A percentile compares a stretch with the other conserved stretches of the same genome.
phyloP scores from a whole-genome alignment of 2,888 invertebrate genomes.

The Pristionchus entomophagus region DNA sequence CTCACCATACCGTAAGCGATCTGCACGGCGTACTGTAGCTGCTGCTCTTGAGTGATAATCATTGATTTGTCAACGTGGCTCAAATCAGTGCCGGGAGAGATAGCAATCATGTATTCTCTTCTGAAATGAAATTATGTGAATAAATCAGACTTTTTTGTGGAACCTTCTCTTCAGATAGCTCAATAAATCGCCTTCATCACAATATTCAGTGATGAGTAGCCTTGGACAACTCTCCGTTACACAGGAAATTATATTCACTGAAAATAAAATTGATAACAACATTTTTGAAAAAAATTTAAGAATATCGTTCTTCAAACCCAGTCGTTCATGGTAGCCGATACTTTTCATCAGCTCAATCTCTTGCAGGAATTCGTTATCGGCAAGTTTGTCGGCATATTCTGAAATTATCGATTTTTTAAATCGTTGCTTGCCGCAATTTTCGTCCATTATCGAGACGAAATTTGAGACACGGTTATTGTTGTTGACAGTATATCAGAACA shows the following conservation, averaged over 20 bases:
- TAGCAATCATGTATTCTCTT: constrained; percentile 14
- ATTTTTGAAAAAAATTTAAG: background rate
- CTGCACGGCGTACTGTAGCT: constrained; percentile 10
- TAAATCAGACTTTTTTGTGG: too few species aligned
- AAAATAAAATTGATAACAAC: constrained; percentile 81
- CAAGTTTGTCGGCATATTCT: constrained; percentile 6
- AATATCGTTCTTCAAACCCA: background rate
- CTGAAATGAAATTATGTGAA: background rate
- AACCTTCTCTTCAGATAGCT: background rate
- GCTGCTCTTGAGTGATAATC: constrained; percentile 32
- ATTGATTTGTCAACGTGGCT: background rate
- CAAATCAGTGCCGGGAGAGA: background rate
- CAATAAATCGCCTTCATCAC: constrained; percentile 32
- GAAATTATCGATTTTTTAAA: background rate
- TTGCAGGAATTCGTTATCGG: background rate
- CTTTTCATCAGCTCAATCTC: constrained; percentile 40
- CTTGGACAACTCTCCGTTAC: background rate
- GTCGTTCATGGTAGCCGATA: constrained; percentile 27
- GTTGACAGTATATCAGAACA: too few species aligned
- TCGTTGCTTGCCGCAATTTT: too few species aligned
- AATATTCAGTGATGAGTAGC: constrained; percentile 8
- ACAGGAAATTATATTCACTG: constrained; percentile 34
- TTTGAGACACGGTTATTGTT: too few species aligned
- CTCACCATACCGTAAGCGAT: constrained; percentile 40
- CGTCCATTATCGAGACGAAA: too few species aligned